Percentiles rank a stretch among this genome's conserved stretches.
Conservation (phyloP, 2,888 invertebrate genomes). For the Scaeva pyrastri region DNA sequence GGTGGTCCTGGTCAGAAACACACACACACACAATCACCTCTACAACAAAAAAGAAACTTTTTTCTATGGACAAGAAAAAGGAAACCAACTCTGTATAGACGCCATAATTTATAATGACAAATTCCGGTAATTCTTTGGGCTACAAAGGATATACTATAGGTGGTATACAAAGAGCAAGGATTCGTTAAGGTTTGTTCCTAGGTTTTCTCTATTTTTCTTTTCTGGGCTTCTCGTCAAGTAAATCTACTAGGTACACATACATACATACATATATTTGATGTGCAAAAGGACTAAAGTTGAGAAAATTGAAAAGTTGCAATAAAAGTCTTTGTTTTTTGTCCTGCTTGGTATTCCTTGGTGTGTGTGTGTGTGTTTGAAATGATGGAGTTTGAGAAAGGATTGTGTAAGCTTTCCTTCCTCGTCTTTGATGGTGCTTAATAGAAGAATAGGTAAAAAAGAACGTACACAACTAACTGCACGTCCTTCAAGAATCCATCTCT, state of each 20-base stretch:
- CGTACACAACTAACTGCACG: background rate
- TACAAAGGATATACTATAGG: slow-evolving; percentile 50
- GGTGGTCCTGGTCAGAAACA: slow-evolving; percentile 41
- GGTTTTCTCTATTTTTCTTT: slow-evolving; percentile 1
- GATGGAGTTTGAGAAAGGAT: slow-evolving; percentile 13
- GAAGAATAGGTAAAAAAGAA: background rate
- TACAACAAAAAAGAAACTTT: slow-evolving; percentile 26
- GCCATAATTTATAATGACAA: slow-evolving; percentile 74
- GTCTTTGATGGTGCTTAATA: background rate
- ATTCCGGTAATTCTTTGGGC: slow-evolving; percentile 68
- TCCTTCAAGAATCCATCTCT: slow-evolving; percentile 57
- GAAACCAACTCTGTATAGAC: slow-evolving; percentile 35
- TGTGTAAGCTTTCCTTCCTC: slow-evolving; percentile 10
- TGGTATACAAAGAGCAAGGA: slow-evolving; percentile 32
- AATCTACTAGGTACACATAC: too few species aligned
- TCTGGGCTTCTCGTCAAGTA: background rate
- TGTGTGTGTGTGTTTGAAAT: background rate
- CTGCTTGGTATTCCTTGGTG: background rate
- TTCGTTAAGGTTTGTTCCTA: slow-evolving; percentile 17
- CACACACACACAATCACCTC: background rate
- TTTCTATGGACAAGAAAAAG: slow-evolving; percentile 4
- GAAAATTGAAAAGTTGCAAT: slow-evolving; percentile 72
- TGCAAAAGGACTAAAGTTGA: slow-evolving; percentile 36
- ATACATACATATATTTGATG: slow-evolving; percentile 2
- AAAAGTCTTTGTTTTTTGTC: slow-evolving; percentile 42